phyloP scores from a whole-genome alignment of 2,888 invertebrate genomes.

The Allacma fusca region DNA sequence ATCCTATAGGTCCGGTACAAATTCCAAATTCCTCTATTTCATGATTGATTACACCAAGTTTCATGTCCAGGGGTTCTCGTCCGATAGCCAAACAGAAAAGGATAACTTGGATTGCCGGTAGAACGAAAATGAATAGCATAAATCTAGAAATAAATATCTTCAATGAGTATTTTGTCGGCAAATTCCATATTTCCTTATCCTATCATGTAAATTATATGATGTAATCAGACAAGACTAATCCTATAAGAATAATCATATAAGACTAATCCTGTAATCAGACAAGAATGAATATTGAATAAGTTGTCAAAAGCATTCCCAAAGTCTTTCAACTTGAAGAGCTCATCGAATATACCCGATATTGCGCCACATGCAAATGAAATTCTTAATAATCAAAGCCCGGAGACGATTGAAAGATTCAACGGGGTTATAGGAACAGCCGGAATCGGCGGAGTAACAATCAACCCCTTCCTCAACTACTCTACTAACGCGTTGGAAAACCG shows the following conservation, averaged over 20 bases:
- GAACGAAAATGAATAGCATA: conserved; percentile 90
- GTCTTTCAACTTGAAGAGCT: too few relatives aligned
- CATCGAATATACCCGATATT: conserved; percentile 76
- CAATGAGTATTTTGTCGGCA: not conserved
- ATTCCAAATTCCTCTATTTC: conserved; percentile 69
- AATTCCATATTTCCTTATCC: too few relatives aligned
- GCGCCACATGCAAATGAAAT: conserved; percentile 89
- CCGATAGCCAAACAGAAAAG: conserved; percentile 93
- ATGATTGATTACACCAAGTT: conserved; percentile 82
- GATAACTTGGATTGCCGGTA: conserved; percentile 94
- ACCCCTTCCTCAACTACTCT: conserved; percentile 54
- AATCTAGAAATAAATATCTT: conserved; percentile 71
- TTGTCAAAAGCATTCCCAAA: too few relatives aligned
- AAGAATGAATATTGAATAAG: too few relatives aligned
- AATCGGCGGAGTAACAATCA: conserved; percentile 47
- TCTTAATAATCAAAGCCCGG: conserved; percentile 82
- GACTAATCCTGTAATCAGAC: too few relatives aligned
- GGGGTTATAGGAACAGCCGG: conserved; percentile 51
- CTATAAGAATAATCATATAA: too few relatives aligned
- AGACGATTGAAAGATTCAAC: conserved; percentile 52
- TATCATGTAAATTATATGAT: too few relatives aligned
- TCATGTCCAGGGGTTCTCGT: conserved; percentile 82
- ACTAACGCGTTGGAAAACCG: conserved; percentile 42
- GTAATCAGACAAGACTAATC: too few relatives aligned
- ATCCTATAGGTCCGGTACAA: conserved; percentile 70